Percentiles rank a stretch among this genome's conserved stretches.
Evolutionary conservation across 2,888 invertebrate genomes (phyloP).

Genomic region (Stictocephala bisonia): DNA sequence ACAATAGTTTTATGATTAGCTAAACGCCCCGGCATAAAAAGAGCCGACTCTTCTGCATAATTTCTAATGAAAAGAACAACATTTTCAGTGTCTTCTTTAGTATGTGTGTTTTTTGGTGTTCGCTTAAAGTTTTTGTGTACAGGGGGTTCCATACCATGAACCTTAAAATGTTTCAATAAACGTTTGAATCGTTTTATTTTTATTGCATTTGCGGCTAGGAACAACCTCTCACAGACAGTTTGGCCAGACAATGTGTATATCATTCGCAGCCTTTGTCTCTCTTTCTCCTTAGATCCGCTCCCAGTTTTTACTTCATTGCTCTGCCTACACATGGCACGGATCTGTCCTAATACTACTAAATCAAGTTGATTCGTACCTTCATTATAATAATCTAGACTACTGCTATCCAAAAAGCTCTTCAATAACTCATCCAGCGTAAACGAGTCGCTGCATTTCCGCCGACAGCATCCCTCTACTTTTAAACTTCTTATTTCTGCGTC

Average conservation of each 20-base stretch:
- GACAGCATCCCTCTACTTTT: slow-evolving; percentile 21
- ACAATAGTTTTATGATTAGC: too few relatives aligned
- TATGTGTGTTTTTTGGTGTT: slow-evolving; percentile 6
- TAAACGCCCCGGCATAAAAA: too few relatives aligned
- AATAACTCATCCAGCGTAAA: too few relatives aligned
- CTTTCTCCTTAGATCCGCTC: slow-evolving; percentile 22
- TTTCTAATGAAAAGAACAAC: too few relatives aligned
- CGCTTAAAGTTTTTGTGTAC: slow-evolving; percentile 10
- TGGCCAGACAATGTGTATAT: slow-evolving; percentile 21
- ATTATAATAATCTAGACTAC: neutral
- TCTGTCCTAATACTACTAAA: slow-evolving; percentile 28
- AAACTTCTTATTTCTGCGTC: slow-evolving; percentile 8
- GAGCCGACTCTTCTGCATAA: too few relatives aligned
- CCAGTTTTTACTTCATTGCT: slow-evolving; percentile 34
- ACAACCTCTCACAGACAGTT: slow-evolving; percentile 33
- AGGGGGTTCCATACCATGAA: neutral
- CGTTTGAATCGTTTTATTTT: slow-evolving; percentile 33
- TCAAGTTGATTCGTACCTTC: slow-evolving; percentile 2
- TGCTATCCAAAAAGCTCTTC: slow-evolving; percentile 15
- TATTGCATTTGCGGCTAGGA: slow-evolving; percentile 19
- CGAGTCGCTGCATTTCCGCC: slow-evolving; percentile 3
- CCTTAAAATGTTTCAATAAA: slow-evolving; percentile 26
- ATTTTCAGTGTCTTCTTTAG: too few relatives aligned
- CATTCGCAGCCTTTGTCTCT: slow-evolving; percentile 30
- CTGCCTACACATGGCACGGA: slow-evolving; percentile 24